Evolutionary conservation across 2,797 vertebrate genomes (phyloP).

Genomic region (Phylloscopus collybita): DNA sequence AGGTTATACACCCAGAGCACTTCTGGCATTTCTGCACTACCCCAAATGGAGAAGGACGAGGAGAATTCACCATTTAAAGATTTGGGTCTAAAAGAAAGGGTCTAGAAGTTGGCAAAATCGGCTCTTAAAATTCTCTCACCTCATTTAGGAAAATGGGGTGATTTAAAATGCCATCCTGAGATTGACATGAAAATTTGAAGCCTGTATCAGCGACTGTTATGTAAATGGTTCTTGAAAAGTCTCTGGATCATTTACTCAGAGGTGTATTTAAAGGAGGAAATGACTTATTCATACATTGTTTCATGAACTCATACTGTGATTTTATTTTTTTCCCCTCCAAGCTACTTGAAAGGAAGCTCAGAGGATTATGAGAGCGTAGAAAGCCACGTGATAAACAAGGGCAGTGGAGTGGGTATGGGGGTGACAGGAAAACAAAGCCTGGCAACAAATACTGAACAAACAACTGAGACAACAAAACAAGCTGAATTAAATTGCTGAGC

Average conservation of each 20-base stretch:
- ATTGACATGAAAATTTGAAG: constrained; percentile 58
- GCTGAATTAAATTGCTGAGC: neutral
- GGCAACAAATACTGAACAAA: constrained; percentile 22
- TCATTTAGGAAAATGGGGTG: constrained; percentile 42
- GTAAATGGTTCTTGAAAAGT: constrained; percentile 61
- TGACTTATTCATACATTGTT: constrained; percentile 62
- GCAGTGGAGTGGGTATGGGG: neutral
- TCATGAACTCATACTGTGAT: constrained; percentile 39
- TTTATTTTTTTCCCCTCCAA: neutral
- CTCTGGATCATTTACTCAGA: constrained; percentile 58
- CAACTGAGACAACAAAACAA: neutral
- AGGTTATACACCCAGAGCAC: neutral
- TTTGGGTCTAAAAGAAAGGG: neutral
- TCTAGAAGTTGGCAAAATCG: constrained; percentile 33
- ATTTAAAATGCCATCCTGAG: constrained; percentile 63
- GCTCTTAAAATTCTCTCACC: constrained; percentile 1
- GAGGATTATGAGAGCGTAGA: neutral
- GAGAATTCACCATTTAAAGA: neutral
- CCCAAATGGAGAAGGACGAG: neutral
- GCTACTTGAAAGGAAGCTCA: constrained; percentile 13
- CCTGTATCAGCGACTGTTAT: constrained; percentile 60
- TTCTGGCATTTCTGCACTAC: neutral
- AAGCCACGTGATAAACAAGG: neutral
- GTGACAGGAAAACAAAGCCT: neutral
- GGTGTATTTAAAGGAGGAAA: constrained; percentile 62